Evolutionary conservation across 2,888 invertebrate genomes (phyloP).

Genomic region (Hecatera dysodea): DNA sequence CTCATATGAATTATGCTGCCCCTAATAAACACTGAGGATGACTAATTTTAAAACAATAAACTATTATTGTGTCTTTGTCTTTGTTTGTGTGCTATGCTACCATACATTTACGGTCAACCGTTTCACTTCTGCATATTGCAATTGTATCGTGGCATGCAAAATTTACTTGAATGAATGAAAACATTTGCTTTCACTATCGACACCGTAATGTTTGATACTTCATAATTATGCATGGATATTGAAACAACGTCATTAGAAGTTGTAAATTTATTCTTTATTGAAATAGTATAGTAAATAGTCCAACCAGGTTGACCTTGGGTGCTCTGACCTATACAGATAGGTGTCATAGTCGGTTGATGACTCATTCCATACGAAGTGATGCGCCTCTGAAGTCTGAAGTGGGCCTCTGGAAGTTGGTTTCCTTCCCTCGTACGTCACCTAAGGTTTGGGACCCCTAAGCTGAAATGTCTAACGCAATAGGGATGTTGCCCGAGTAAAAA

Average conservation of each 20-base stretch:
- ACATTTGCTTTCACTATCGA: constrained; percentile 44
- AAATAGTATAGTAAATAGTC: no score
- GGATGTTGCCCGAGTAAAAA: no score
- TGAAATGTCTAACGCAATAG: no score
- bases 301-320: no score
- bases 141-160: constrained; percentile 44
- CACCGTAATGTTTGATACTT: not conserved
- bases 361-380: no score
- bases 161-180: constrained; percentile 27
- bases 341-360: no score
- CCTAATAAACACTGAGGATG: not conserved
- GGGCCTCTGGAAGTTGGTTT: no score
- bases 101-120: not conserved
- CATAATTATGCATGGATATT: not conserved
- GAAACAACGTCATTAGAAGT: not conserved
- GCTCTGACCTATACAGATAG: no score
- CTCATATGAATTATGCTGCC: not conserved
- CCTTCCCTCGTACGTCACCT: no score
- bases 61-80: constrained; percentile 34
- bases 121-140: constrained; percentile 36
- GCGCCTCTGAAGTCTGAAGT: no score
- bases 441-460: no score
- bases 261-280: not conserved
- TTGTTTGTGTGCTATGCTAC: constrained; percentile 12
- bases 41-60: constrained; percentile 26